phyloP scores from a whole-genome alignment of 2,888 invertebrate genomes.

The Tenthredo notha region DNA sequence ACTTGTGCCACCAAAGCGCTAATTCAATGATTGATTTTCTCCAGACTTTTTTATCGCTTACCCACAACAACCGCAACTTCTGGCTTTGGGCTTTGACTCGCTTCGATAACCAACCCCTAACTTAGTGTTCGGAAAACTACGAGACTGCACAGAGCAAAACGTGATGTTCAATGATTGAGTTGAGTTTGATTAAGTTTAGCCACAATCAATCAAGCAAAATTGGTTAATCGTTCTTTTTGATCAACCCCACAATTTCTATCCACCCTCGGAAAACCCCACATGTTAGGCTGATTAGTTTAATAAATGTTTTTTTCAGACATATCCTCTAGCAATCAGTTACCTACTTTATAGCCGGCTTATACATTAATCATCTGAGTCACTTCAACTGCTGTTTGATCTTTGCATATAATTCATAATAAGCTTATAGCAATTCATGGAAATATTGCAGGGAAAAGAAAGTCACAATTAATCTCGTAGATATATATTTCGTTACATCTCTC shows the following conservation, averaged over 20 bases:
- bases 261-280: conserved; percentile 4
- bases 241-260: neutral
- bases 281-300: neutral
- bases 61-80: neutral
- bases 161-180: conserved; percentile 14
- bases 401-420: neutral
- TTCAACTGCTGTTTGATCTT: neutral
- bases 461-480: neutral
- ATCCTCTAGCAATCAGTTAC: neutral
- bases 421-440: neutral
- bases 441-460: neutral
- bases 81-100: neutral
- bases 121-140: neutral
- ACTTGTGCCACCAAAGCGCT: neutral
- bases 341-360: neutral
- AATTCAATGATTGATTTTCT: conserved; percentile 31
- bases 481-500: neutral
- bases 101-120: neutral
- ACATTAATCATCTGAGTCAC: neutral
- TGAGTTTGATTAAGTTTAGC: conserved; percentile 31
- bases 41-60: neutral
- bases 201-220: neutral
- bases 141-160: neutral
- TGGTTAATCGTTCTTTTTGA: neutral
- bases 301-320: neutral